Percentiles rank a stretch among this genome's conserved stretches.
Evolutionary conservation across 2,113 vertebrate species (phyloP).

Genomic region (Stigmatopora nigra): DNA sequence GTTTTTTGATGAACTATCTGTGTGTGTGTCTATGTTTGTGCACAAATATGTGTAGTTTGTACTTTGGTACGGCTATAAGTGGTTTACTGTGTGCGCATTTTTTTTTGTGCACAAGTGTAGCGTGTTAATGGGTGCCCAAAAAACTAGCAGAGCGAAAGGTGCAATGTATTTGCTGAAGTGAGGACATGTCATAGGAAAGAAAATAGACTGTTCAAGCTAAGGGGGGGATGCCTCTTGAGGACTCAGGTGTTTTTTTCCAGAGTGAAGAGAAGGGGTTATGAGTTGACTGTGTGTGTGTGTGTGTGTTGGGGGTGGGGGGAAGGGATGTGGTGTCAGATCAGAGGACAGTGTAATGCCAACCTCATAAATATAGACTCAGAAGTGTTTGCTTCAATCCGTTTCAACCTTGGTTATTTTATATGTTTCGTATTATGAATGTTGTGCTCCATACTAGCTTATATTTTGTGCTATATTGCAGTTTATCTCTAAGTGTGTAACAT

Average conservation of each 20-base stretch:
- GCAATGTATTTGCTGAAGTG: conserved; percentile 29
- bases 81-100: not conserved
- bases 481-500: not conserved
- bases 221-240: conserved; percentile 18
- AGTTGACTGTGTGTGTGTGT: not conserved
- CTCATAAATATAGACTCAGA: not conserved
- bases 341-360: conserved; percentile 2
- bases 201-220: conserved; percentile 28
- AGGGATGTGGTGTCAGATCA: conserved; percentile 1
- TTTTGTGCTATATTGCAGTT: not conserved
- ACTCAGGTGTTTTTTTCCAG: conserved; percentile 30
- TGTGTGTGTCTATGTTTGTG: not conserved
- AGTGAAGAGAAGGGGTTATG: not conserved
- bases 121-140: conserved; percentile 18
- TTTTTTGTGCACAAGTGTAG: not conserved
- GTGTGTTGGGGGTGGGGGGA: not conserved
- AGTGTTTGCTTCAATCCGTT: not conserved
- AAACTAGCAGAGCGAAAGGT: conserved; percentile 33
- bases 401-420: not conserved
- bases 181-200: conserved; percentile 32
- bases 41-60: not conserved
- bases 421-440: not conserved
- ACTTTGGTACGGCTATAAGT: not conserved
- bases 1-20: conserved; percentile 19
- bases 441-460: not conserved